phyloP scores from a whole-genome alignment of 2,113 vertebrate species.

The Chionodraco myersi region DNA sequence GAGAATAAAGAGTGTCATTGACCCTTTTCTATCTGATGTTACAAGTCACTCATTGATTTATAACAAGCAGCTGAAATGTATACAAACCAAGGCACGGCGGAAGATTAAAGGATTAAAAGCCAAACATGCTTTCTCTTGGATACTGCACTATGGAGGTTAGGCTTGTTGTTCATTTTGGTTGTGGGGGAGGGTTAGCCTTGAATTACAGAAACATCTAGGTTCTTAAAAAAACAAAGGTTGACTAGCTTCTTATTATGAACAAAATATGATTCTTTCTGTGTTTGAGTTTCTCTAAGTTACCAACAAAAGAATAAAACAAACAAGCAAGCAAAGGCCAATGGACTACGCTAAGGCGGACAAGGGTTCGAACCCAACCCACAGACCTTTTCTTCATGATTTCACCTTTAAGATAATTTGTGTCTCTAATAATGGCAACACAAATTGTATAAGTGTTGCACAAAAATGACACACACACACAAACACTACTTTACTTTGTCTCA shows the following conservation, averaged over 20 bases:
- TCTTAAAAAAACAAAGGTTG: not conserved
- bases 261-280: not conserved
- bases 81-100: constrained; percentile 2
- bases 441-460: no score
- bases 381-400: no score
- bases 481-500: not conserved
- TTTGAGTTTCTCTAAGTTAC: not conserved
- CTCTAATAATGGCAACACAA: no score
- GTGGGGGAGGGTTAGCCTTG: not conserved
- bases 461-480: not conserved
- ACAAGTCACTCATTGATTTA: constrained; percentile 35
- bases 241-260: not conserved
- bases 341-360: no score
- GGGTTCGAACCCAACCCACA: no score
- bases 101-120: constrained; percentile 35
- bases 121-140: not conserved
- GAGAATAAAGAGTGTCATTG: constrained; percentile 19
- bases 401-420: no score
- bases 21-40: constrained; percentile 37
- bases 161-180: not conserved
- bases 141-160: not conserved
- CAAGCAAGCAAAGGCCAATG: not conserved
- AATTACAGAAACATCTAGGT: not conserved
- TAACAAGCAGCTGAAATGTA: constrained; percentile 33
- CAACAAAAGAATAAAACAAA: not conserved